phyloP scores from a whole-genome alignment of 2,113 vertebrate species.

The Tetrao urogallus region DNA sequence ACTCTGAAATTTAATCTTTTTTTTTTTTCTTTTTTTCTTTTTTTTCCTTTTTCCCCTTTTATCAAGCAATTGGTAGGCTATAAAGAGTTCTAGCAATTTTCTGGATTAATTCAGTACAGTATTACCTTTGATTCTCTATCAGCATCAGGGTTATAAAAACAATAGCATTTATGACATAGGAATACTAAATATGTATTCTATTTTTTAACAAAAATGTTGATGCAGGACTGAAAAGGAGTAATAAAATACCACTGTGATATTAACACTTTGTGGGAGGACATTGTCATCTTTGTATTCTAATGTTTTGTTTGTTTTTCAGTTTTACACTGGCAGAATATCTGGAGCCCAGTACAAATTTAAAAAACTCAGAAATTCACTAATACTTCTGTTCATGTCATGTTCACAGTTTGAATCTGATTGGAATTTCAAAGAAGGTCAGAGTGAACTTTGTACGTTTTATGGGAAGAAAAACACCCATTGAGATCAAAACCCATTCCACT shows the following conservation, averaged over 20 bases:
- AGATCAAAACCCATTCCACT: not conserved
- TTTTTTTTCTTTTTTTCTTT: not conserved
- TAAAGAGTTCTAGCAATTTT: conserved; percentile 54
- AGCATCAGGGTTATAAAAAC: conserved; percentile 8
- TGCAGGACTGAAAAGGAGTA: not conserved
- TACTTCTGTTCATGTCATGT: not conserved
- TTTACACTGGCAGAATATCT: not conserved
- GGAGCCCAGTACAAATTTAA: not conserved
- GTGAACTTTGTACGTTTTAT: not conserved
- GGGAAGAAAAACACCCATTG: not conserved
- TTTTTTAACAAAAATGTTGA: not conserved
- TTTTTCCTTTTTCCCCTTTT: conserved; percentile 12
- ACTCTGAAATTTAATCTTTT: conserved; percentile 50
- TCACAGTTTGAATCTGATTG: conserved; percentile 6
- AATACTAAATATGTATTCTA: not conserved
- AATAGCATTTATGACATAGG: not conserved
- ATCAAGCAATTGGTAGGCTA: conserved; percentile 53
- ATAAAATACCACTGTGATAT: not conserved
- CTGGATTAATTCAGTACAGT: conserved; percentile 59
- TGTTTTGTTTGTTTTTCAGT: not conserved
- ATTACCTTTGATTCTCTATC: conserved; percentile 48
- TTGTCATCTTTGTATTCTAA: not conserved
- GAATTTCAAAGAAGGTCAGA: not conserved
- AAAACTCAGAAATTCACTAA: not conserved
- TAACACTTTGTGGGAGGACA: not conserved